Percentiles rank a stretch among this genome's conserved stretches.
phyloP scores from a whole-genome alignment of 1,140 invertebrate genomes.

The Phymorhynchus buccinoides region DNA sequence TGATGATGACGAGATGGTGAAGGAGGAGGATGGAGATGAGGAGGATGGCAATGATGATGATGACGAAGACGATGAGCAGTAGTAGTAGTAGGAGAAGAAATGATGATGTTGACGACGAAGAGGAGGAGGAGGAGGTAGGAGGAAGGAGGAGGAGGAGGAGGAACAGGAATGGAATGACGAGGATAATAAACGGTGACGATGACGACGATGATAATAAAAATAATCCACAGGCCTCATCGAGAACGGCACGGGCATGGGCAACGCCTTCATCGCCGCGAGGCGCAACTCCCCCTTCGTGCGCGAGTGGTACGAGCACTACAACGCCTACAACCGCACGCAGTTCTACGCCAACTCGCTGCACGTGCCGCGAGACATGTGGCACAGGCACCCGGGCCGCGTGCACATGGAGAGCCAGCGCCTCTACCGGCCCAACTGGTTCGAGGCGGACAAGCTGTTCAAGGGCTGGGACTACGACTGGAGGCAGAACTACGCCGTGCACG shows the following conservation, averaged over 20 bases:
- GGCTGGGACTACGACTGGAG: conserved; percentile 42
- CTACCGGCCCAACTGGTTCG: conserved; percentile 50
- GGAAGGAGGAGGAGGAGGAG: too few species aligned
- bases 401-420: conserved; percentile 45
- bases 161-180: too few species aligned
- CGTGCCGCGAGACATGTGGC: conserved; percentile 49
- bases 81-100: too few species aligned
- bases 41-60: too few species aligned
- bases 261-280: conserved; percentile 46
- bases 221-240: conserved; percentile 47
- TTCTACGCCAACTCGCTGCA: conserved; percentile 49
- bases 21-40: too few species aligned
- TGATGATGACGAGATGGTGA: too few species aligned
- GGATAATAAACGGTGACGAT: too few species aligned
- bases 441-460: conserved; percentile 47
- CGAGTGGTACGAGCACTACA: conserved; percentile 48
- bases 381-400: conserved; percentile 34
- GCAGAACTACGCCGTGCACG: conserved; percentile 48
- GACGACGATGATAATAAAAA: too few species aligned
- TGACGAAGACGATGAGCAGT: too few species aligned
- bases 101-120: too few species aligned
- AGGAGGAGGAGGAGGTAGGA: too few species aligned
- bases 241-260: conserved; percentile 51
- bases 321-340: conserved; percentile 37
- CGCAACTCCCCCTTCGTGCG: conserved; percentile 40